A percentile compares a stretch with the other conserved stretches of the same genome.
These are phyloP conservation scores for Bimastos eiseni DNA, from an alignment of 2,888 invertebrate genomes.

Conservation along the genomic window DNA sequence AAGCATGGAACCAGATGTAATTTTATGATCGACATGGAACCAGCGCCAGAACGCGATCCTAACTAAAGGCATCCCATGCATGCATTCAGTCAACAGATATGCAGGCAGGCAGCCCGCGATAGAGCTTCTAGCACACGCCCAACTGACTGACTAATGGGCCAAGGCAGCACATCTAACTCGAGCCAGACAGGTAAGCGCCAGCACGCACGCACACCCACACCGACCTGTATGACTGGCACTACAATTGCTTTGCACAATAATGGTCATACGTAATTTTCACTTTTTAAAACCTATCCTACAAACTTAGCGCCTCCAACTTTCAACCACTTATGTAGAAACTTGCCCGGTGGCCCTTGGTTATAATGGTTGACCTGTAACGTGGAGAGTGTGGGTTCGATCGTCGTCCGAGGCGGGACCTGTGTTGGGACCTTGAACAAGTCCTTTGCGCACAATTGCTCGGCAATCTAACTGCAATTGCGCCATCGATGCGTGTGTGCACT, in stretches of 20 bases:
- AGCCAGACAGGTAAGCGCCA: constrained; percentile 2
- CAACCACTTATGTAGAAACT: background rate
- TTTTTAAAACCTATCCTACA: background rate
- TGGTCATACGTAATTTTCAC: constrained; percentile 4
- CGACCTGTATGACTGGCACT: background rate
- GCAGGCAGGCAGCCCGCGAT: background rate
- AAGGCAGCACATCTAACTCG: background rate
- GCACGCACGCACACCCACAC: background rate
- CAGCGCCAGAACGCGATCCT: background rate
- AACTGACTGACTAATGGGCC: constrained; percentile 6
- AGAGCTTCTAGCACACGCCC: background rate
- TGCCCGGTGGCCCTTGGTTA: too few relatives aligned
- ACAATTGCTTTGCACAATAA: background rate
- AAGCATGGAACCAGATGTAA: background rate
- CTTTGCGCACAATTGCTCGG: too few relatives aligned
- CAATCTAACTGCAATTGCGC: too few relatives aligned
- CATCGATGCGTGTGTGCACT: too few relatives aligned
- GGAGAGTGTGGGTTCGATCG: too few relatives aligned
- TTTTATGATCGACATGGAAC: constrained; percentile 13
- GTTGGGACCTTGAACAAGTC: too few relatives aligned
- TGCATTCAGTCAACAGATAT: background rate
- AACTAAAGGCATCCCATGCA: background rate
- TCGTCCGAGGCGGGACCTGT: too few relatives aligned
- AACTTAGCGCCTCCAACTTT: background rate
- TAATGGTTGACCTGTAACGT: too few relatives aligned